These are phyloP conservation scores for Neocloeon triangulifer DNA, from an alignment of 1,140 invertebrate genomes.

Conservation along the genomic window DNA sequence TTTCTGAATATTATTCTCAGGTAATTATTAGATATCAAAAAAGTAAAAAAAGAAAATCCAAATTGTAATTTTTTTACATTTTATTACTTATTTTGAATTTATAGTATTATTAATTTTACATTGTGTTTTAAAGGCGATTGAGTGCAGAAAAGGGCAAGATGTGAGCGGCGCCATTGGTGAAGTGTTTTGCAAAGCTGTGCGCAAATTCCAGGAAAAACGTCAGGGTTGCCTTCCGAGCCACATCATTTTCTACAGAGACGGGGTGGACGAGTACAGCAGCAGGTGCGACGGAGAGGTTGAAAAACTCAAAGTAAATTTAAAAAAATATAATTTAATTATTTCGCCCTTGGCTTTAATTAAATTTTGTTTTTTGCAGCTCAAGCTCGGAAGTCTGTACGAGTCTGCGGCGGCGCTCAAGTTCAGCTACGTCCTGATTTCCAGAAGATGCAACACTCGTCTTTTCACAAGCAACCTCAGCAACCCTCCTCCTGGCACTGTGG, in stretches of 20 bases:
- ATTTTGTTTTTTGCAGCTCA: too few species aligned
- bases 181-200: conserved; percentile 30
- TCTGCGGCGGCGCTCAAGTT: conserved; percentile 32
- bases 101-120: too few species aligned
- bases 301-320: conserved; percentile 24
- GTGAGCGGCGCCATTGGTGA: conserved; percentile 42
- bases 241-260: conserved; percentile 53
- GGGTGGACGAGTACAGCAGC: conserved; percentile 76
- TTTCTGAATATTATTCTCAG: conserved; percentile 41
- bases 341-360: too few species aligned
- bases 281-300: conserved; percentile 30
- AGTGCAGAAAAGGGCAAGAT: too few species aligned
- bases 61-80: too few species aligned
- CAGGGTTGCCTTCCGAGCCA: conserved; percentile 22
- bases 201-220: conserved; percentile 14
- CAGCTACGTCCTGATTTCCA: conserved; percentile 46
- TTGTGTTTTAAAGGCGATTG: too few species aligned
- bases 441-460: conserved; percentile 42
- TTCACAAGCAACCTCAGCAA: conserved; percentile 35
- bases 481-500: conserved; percentile 62
- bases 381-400: conserved; percentile 18
- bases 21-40: too few species aligned
- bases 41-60: too few species aligned
- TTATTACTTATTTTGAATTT: too few species aligned
- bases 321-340: too few species aligned